A percentile compares a stretch with the other conserved stretches of the same genome.
phyloP scores from a whole-genome alignment of 2,888 invertebrate species.

The Meteorus colon region DNA sequence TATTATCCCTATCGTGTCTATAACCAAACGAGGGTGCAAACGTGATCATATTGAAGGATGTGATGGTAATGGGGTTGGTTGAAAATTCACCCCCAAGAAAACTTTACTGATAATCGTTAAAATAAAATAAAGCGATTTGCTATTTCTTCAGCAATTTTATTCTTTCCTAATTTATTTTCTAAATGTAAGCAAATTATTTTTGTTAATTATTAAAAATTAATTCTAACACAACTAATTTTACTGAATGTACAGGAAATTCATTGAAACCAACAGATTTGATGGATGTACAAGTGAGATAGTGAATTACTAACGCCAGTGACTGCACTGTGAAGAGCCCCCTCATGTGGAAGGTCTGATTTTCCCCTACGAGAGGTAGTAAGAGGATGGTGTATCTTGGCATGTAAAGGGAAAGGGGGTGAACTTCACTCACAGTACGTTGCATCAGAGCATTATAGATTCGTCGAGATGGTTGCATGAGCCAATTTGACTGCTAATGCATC shows the following conservation, averaged over 20 bases:
- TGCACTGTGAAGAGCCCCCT: not conserved
- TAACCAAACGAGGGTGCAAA: not conserved
- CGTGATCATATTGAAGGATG: not conserved
- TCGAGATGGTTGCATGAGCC: slow-evolving; percentile 10
- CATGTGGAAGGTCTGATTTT: not conserved
- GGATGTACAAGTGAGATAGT: not conserved
- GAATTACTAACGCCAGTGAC: too few species aligned
- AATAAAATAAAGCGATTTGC: not conserved
- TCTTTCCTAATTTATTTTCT: not conserved
- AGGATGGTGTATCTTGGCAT: not conserved
- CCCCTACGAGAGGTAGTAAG: not conserved
- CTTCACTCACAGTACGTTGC: slow-evolving; percentile 6
- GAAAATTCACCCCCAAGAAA: not conserved
- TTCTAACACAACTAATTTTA: not conserved
- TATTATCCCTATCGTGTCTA: not conserved
- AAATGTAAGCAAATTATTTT: not conserved
- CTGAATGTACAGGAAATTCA: not conserved
- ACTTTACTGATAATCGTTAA: not conserved
- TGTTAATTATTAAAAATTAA: not conserved
- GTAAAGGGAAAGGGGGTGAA: not conserved
- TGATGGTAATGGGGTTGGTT: not conserved
- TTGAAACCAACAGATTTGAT: not conserved
- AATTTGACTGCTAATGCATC: slow-evolving; percentile 22
- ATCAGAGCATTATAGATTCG: slow-evolving; percentile 10
- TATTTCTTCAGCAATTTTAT: too few species aligned